These are phyloP conservation scores for Microtus montanus DNA, from an alignment of 2,113 vertebrate genomes.

Conservation along the genomic window DNA sequence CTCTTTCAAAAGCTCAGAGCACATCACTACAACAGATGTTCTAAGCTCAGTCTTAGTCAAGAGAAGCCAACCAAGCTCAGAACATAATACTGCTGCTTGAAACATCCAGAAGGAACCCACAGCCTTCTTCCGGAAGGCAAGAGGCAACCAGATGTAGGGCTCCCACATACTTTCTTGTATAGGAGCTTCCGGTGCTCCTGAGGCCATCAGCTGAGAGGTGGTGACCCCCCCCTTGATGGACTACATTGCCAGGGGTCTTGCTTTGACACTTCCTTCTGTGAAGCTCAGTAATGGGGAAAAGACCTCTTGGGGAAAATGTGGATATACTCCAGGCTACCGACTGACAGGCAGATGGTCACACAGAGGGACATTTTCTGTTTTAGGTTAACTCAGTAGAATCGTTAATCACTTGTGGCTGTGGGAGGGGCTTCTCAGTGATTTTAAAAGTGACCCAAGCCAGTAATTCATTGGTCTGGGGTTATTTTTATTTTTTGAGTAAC, in stretches of 20 bases:
- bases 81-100: neutral
- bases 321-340: neutral
- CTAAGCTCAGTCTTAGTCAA: neutral
- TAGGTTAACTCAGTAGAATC: neutral
- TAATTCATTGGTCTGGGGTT: neutral
- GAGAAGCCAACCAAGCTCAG: neutral
- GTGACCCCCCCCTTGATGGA: neutral
- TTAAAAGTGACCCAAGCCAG: neutral
- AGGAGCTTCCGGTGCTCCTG: neutral
- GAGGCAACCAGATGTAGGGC: neutral
- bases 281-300: slow-evolving; percentile 12
- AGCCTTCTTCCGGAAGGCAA: neutral
- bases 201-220: neutral
- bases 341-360: slow-evolving; percentile 27
- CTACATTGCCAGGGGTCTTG: neutral
- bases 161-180: neutral
- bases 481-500: slow-evolving; percentile 36
- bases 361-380: neutral
- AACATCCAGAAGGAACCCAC: neutral
- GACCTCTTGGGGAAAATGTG: neutral
- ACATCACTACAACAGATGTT: neutral
- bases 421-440: neutral
- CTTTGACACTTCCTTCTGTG: slow-evolving; percentile 38
- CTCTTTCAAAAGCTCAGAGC: slow-evolving; percentile 51
- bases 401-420: neutral